Base-by-base conservation (phyloP, 2,113 vertebrate species). In the Labeo catla region DNA sequence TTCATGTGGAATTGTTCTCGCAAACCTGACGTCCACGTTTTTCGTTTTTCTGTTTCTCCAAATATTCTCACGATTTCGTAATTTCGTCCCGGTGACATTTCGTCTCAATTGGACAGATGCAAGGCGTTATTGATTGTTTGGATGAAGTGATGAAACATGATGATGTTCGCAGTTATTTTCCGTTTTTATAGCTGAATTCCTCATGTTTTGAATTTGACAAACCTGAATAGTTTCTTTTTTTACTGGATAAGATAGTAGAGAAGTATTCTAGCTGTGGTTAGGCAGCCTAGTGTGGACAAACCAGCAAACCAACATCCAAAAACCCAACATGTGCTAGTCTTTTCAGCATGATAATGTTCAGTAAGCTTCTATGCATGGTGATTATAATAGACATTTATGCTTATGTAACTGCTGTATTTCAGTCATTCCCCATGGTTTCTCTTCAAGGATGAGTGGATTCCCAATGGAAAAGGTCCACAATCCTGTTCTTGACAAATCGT, bases 1-100 rank as follows among this genome's bases (percentile, higher is more conserved):
- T 79, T 92, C 47, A 61, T 65, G 74, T 76, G 84, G 73, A 34
- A 28, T 85, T 85, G 66, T 36, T 74, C 81, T 76, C 70, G 39
- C 59, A 86, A 63, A 86, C 43, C 36, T 23, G 65, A 74, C 70
- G 43, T 76, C 12, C 68, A 61, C 54, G 12, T 76, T 86, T 65
- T 84, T 63, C 39, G 39, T 39, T 15, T 83, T 83, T 59, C 77
- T 68, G 52, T 39, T 50, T 8, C 68, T 59, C 54, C 39, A 68
- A 57, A 59, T 76, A 81, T 84, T 57, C 39, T 86, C 84, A 80
- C 77, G 61, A 81, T 49, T 86, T 19, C 36, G 6, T 72, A 76
- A 68, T 77, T 70, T 80, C 59, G 54, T n/a, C 74, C 19, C 10
- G 66, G 13, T 78, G 87, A 86, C 73, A 54, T 36, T 61, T 13